Evolutionary conservation across 2,797 vertebrate genomes (phyloP), one percentile per base, ranked within the genome.

Genomic region (Poeciliopsis turneri): DNA sequence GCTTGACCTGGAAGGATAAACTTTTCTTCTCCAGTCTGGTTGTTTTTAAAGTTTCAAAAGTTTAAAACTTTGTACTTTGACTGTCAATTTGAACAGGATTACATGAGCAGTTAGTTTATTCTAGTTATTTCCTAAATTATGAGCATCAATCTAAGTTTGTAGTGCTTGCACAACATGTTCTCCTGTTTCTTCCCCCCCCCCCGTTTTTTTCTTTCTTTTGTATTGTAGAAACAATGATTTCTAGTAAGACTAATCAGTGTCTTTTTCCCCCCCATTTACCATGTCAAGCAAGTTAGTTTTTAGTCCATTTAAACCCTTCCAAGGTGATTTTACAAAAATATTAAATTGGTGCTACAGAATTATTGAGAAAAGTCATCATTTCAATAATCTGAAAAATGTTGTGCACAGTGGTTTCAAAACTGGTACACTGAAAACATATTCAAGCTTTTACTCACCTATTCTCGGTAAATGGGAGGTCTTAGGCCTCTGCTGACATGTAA

Each of bases 391-490:
- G 30, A 36, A 64, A 59, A 64, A 64, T 20, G 15, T 36, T 18
- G 2, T 64, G 61, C 10, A 23, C 16, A 20, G 2, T 20, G 9
- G 30, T 64, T 64, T 36, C 2, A 64, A 9, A 64, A 36, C 18
- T 20, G 75, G 45, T 41, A 3, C 41, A 72, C 41, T 53, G 16
- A 53, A 72, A 76, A 68, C 30, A 13, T n/a, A 36, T 45, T 30
- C 45, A 30, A 77, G 72, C 69, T 72, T 64, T 45, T 1, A 0
- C 49, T 79, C 13, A 1, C 1, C 46, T 78, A 20, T 12, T 74
- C 30, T 76, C 75, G 78, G 61, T 75, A 78, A 76, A 2, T 72
- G 86, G 83, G 84, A 74, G 84, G 64, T 1, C 78, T 33, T 77
- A 47, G 46, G 77, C 80, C 45, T 79, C 59, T 82, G 75, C 28